Conservation (phyloP, 2,888 invertebrate genomes). For the Phaonia tiefii region DNA sequence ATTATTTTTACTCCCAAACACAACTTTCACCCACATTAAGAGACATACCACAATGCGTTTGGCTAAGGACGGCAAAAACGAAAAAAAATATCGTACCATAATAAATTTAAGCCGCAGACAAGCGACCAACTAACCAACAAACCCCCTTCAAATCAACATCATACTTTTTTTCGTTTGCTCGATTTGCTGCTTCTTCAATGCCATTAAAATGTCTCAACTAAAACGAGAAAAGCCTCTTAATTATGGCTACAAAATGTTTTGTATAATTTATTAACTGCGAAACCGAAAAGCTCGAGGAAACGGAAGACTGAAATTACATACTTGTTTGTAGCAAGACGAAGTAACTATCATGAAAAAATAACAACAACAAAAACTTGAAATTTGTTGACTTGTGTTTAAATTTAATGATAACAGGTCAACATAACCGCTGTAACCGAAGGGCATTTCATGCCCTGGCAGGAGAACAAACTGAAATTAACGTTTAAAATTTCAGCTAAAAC, state of each 20-base stretch:
- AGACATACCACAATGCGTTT: background rate
- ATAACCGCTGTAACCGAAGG: slow-evolving; percentile 36
- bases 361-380: slow-evolving; percentile 3
- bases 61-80: background rate
- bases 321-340: too few species aligned
- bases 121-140: background rate
- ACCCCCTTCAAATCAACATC: background rate
- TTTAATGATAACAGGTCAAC: slow-evolving; percentile 44
- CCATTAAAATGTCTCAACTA: slow-evolving; percentile 43
- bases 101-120: slow-evolving; percentile 2
- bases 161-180: slow-evolving; percentile 23
- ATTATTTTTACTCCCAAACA: slow-evolving; percentile 6
- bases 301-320: slow-evolving; percentile 13
- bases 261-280: slow-evolving; percentile 46
- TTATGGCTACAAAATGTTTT: slow-evolving; percentile 39
- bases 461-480: too few species aligned
- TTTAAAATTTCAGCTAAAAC: too few species aligned
- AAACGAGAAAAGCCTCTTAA: slow-evolving; percentile 40
- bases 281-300: background rate
- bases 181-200: background rate
- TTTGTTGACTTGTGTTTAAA: slow-evolving; percentile 14
- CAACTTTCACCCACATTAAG: background rate
- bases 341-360: background rate
- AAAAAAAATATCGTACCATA: too few species aligned
- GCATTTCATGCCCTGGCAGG: background rate